phyloP scores from a whole-genome alignment of 2,888 invertebrate species.

The Deilephila porcellus region DNA sequence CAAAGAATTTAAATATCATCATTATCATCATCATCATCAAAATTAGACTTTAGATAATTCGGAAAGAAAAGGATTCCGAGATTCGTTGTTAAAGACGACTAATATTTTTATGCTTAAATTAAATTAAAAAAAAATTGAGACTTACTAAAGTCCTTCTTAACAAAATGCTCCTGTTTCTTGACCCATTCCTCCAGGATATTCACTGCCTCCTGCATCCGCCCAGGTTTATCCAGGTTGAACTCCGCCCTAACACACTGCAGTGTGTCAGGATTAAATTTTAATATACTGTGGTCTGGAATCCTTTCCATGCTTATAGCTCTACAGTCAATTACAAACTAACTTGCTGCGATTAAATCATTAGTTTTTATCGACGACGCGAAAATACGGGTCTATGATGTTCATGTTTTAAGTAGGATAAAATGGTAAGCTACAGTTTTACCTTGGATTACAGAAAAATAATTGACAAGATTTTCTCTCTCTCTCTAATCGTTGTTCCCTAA shows the following conservation, averaged over 20 bases:
- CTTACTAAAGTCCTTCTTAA: conserved; percentile 47
- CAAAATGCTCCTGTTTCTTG: conserved; percentile 48
- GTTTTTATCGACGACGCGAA: conserved; percentile 12
- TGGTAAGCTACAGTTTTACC: not conserved
- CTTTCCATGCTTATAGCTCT: conserved; percentile 36
- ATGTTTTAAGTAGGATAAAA: not conserved
- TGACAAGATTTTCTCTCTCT: no score
- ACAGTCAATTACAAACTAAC: conserved; percentile 1
- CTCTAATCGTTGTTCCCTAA: no score
- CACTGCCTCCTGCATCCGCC: conserved; percentile 52
- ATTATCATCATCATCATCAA: no score
- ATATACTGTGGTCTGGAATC: conserved; percentile 37
- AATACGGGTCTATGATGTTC: not conserved
- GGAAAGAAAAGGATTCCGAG: no score
- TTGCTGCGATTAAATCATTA: no score
- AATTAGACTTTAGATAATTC: no score
- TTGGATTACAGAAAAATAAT: no score
- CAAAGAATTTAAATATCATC: no score
- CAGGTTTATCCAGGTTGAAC: conserved; percentile 49
- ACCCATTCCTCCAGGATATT: conserved; percentile 55
- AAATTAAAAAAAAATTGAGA: conserved; percentile 1
- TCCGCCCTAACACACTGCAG: conserved; percentile 43
- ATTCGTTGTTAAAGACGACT: no score
- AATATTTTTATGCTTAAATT: no score
- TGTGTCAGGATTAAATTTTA: conserved; percentile 47